phyloP scores from a whole-genome alignment of 2,888 invertebrate genomes.

The Perizoma affinitatum region DNA sequence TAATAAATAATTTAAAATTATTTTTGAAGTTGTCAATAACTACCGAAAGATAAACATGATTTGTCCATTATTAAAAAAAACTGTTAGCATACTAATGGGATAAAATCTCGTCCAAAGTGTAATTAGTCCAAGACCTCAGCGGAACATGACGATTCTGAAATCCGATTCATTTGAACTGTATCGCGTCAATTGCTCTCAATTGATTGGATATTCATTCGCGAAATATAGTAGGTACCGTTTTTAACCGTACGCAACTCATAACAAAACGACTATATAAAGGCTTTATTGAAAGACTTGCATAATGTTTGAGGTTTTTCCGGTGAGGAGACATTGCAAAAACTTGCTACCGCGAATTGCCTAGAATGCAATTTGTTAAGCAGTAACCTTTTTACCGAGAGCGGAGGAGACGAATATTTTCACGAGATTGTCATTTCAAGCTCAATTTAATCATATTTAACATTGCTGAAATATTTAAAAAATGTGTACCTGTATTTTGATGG shows the following conservation, averaged over 20 bases:
- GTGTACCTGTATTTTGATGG: neutral
- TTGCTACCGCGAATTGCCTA: slow-evolving; percentile 48
- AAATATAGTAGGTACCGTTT: slow-evolving; percentile 35
- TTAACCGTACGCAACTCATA: neutral
- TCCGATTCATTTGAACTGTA: slow-evolving; percentile 48
- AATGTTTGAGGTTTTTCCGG: slow-evolving; percentile 38
- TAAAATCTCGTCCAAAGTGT: slow-evolving; percentile 1
- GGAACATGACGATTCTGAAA: slow-evolving; percentile 37
- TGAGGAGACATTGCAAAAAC: slow-evolving; percentile 37
- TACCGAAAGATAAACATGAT: too few relatives aligned
- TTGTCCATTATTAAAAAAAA: too few relatives aligned
- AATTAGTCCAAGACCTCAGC: slow-evolving; percentile 1
- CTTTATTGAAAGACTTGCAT: slow-evolving; percentile 1
- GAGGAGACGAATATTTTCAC: slow-evolving; percentile 55
- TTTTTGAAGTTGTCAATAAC: too few relatives aligned
- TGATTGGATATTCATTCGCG: slow-evolving; percentile 65
- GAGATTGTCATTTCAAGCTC: slow-evolving; percentile 75
- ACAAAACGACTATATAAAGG: too few relatives aligned
- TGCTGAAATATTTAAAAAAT: slow-evolving; percentile 4
- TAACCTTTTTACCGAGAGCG: slow-evolving; percentile 51
- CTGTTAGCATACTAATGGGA: too few relatives aligned
- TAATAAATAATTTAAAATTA: too few relatives aligned
- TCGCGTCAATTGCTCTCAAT: slow-evolving; percentile 54
- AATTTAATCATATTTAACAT: slow-evolving; percentile 58
- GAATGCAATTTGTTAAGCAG: slow-evolving; percentile 67